phyloP scores from a whole-genome alignment of 92 coral and sea anemone species.

The Zoanthus gigantus region DNA sequence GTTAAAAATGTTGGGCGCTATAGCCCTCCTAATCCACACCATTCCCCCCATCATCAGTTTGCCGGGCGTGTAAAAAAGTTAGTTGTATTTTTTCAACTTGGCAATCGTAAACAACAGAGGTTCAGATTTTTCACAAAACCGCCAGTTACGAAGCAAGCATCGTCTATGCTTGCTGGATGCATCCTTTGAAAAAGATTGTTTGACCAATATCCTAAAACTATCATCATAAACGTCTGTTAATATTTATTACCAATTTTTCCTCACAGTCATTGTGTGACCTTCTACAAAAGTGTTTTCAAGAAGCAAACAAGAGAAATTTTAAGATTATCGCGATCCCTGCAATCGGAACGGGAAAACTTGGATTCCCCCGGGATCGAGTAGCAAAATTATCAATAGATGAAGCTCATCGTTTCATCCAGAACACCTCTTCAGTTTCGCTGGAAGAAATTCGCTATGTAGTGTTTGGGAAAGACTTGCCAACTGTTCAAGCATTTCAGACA shows the following conservation, averaged over 20 bases:
- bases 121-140: too few species aligned
- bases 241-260: not conserved
- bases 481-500: slow-evolving; percentile 66
- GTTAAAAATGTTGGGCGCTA: too few species aligned
- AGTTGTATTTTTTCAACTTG: too few species aligned
- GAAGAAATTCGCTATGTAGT: slow-evolving; percentile 86
- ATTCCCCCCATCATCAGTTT: too few species aligned
- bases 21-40: too few species aligned
- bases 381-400: slow-evolving; percentile 73
- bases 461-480: slow-evolving; percentile 65
- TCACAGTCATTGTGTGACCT: slow-evolving; percentile 54
- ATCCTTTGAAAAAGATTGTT: too few species aligned
- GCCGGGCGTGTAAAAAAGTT: too few species aligned
- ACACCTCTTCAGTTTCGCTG: slow-evolving; percentile 37
- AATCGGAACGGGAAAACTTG: slow-evolving; percentile 80
- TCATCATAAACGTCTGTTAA: too few species aligned
- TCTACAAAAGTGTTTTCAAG: slow-evolving; percentile 63
- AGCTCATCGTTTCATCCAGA: slow-evolving; percentile 54
- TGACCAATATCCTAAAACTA: too few species aligned
- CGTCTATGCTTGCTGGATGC: too few species aligned
- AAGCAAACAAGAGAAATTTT: slow-evolving; percentile 51
- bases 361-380: slow-evolving; percentile 71
- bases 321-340: slow-evolving; percentile 79
- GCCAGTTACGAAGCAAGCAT: too few species aligned
- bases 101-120: too few species aligned